Conservation (phyloP, 2,797 vertebrate genomes). For the Pampus argenteus region DNA sequence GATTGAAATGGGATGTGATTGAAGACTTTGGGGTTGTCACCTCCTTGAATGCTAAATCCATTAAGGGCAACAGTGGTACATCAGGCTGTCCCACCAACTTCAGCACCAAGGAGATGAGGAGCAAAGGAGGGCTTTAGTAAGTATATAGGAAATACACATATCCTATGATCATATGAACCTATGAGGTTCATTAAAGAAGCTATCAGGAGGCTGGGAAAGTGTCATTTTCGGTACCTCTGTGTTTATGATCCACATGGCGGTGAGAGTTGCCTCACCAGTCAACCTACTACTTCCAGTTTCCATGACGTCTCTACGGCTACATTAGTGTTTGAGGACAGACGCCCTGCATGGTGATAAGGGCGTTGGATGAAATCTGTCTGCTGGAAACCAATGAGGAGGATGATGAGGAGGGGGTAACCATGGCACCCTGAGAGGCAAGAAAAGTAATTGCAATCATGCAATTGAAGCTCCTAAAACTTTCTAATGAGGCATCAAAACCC, state of each 20-base stretch:
- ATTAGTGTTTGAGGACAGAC: conserved; percentile 81
- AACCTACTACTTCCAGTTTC: conserved; percentile 76
- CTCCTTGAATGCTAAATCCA: conserved; percentile 85
- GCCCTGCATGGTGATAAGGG: conserved; percentile 70
- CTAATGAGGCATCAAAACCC: no score
- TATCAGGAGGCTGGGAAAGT: conserved; percentile 75
- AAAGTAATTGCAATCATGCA: neutral
- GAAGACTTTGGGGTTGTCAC: conserved; percentile 88
- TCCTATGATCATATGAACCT: no score
- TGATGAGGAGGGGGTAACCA: neutral
- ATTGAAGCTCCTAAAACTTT: no score
- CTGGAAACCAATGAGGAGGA: conserved; percentile 35
- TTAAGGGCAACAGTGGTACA: neutral
- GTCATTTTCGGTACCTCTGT: conserved; percentile 76
- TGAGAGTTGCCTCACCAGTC: conserved; percentile 72
- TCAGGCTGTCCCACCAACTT: conserved; percentile 34
- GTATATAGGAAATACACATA: neutral
- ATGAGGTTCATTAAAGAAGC: conserved; percentile 78
- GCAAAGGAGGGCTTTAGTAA: conserved; percentile 18
- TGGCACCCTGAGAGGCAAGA: neutral
- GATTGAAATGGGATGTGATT: conserved; percentile 84
- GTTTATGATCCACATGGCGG: conserved; percentile 75
- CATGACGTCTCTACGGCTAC: conserved; percentile 75
- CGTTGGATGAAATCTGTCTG: conserved; percentile 73
- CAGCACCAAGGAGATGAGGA: conserved; percentile 35